Conservation (phyloP, 2,888 invertebrate species). For the Portevinia maculata region DNA sequence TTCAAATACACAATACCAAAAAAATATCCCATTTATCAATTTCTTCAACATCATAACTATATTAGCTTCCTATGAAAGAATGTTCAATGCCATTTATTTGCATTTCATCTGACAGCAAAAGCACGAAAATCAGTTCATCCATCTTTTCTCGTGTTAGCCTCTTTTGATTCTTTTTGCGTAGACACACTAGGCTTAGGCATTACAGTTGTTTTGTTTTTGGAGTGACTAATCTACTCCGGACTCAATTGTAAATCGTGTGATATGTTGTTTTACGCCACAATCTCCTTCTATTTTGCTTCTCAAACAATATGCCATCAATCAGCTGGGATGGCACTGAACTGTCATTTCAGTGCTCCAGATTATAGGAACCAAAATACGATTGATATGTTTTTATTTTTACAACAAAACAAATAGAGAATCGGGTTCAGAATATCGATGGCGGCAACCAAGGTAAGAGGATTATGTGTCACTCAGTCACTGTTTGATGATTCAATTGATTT, state of each 20-base stretch:
- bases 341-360: slow-evolving; percentile 51
- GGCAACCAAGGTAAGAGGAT: slow-evolving; percentile 31
- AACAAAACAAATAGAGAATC: slow-evolving; percentile 4
- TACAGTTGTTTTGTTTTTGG: neutral
- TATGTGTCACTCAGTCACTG: slow-evolving; percentile 15
- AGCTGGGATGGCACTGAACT: slow-evolving; percentile 46
- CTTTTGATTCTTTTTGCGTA: neutral
- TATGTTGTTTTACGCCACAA: slow-evolving; percentile 1
- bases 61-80: slow-evolving; percentile 9
- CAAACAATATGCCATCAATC: slow-evolving; percentile 56
- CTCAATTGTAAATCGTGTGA: slow-evolving; percentile 6
- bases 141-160: slow-evolving; percentile 24
- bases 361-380: slow-evolving; percentile 40
- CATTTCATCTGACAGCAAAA: slow-evolving; percentile 29
- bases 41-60: no score
- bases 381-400: neutral
- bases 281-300: slow-evolving; percentile 1
- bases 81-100: slow-evolving; percentile 39
- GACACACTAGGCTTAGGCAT: slow-evolving; percentile 16
- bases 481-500: slow-evolving; percentile 37
- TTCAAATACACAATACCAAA: no score
- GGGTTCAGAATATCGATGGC: slow-evolving; percentile 12
- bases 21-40: no score
- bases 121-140: slow-evolving; percentile 47
- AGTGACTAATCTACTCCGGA: neutral